Evolutionary conservation across 2,888 invertebrate species (phyloP), one percentile per base, ranked within the genome.

Genomic region (Syritta pipiens): DNA sequence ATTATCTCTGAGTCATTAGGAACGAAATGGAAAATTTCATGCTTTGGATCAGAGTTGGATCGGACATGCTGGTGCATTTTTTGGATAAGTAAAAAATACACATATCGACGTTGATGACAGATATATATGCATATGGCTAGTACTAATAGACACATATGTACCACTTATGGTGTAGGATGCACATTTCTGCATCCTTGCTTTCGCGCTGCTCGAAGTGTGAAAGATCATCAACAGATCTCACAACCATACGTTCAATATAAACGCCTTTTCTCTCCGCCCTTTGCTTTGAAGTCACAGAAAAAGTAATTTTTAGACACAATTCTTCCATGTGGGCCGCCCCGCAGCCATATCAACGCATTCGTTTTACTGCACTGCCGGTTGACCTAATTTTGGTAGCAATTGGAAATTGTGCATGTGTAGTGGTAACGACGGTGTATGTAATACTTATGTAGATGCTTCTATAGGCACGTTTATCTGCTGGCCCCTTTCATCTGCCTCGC

Each of bases 371-470:
- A 53, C 67, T 83, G 83, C 83, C 84, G 84, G 85, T 83, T 88
- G 87, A 88, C 87, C 87, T 81, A 87, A 86, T 87, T 86, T 87
- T 84, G 84, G 81, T 81, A 81, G 76, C 69, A 83, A 77, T 71
- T 77, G 77, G 77, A 77, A 77, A 72, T 72, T 72, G 77, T 72
- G 65, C 72, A 65, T 77, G 17, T 9, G 44, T n/a, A 53, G 77
- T 65, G 32, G 53, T 65, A 10, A 60, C 62, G n/a, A n/a, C n/a
- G n/a, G n/a, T n/a, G n/a, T n/a, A n/a, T n/a, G n/a, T n/a, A n/a
- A n/a, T n/a, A n/a, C 44, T 35, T 14, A 14, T 14, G 10, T 4
- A 7, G 37, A 40, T 26, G n/a, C 4, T 32, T 20, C 12, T 14
- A 17, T n/a, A 12, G 24, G 14, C 14, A 42, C 7, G 10, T 37